These are phyloP conservation scores for Chydorus sphaericus DNA, from an alignment of 2,888 invertebrate genomes.

Conservation along the genomic window DNA sequence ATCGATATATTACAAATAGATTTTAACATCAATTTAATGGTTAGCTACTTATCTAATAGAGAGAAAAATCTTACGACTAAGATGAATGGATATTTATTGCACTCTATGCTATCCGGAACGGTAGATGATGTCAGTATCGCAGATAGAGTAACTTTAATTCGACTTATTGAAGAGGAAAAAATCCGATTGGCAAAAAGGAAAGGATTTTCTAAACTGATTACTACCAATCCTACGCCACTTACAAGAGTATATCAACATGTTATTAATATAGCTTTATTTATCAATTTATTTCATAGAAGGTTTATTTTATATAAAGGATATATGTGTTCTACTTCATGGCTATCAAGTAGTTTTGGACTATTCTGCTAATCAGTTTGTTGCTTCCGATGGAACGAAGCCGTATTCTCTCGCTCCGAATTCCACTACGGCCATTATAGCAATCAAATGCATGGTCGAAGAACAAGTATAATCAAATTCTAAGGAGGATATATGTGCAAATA, in stretches of 20 bases:
- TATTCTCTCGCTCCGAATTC: conserved; percentile 58
- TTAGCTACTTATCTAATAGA: not conserved
- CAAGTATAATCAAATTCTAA: too few species aligned
- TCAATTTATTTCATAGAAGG: not conserved
- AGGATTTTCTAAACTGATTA: conserved; percentile 58
- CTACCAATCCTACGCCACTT: conserved; percentile 75
- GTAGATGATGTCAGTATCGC: conserved; percentile 44
- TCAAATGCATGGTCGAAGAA: not conserved
- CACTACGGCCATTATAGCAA: not conserved
- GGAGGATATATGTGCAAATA: too few species aligned
- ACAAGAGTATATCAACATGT: conserved; percentile 59
- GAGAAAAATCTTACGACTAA: conserved; percentile 18
- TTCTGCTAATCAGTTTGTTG: conserved; percentile 50
- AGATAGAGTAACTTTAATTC: conserved; percentile 64
- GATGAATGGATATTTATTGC: conserved; percentile 54
- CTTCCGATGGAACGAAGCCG: conserved; percentile 52
- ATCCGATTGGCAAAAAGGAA: conserved; percentile 46
- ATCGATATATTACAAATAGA: too few species aligned
- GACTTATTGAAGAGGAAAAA: conserved; percentile 60
- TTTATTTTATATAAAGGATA: not conserved
- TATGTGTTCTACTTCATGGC: not conserved
- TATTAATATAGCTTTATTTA: too few species aligned
- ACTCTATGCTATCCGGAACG: conserved; percentile 80
- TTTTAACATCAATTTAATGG: too few species aligned
- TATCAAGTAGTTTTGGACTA: not conserved